phyloP scores from a whole-genome alignment of 2,888 invertebrate species.

The Parelbella ahira region DNA sequence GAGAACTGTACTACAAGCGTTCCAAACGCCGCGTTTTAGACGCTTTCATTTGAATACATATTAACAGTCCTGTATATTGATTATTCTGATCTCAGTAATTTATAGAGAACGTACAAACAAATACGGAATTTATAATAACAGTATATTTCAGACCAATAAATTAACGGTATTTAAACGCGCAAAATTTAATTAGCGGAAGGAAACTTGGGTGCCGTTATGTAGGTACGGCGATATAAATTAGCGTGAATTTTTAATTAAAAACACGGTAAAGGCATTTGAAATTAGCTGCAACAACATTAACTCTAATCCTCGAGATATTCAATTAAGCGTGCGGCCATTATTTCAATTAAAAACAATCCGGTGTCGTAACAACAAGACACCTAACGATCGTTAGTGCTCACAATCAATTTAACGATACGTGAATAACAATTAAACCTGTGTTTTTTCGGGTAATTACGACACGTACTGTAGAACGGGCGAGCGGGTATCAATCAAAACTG shows the following conservation, averaged over 20 bases:
- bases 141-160: too few species aligned
- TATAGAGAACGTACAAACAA: too few species aligned
- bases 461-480: conserved; percentile 34
- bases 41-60: too few species aligned
- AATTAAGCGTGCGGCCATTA: conserved; percentile 39
- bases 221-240: conserved; percentile 20
- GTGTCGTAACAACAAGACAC: conserved; percentile 39
- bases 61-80: too few species aligned
- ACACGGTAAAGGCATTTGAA: conserved; percentile 23
- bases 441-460: conserved; percentile 57
- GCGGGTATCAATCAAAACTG: conserved; percentile 40
- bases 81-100: too few species aligned
- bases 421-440: conserved; percentile 50
- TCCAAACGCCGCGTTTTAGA: conserved; percentile 11
- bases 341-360: conserved; percentile 40
- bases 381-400: conserved; percentile 49
- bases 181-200: conserved; percentile 20
- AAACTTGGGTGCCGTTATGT: conserved; percentile 14
- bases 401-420: conserved; percentile 46
- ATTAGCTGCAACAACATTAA: conserved; percentile 28
- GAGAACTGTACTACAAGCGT: conserved; percentile 25
- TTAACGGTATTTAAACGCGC: conserved; percentile 18
- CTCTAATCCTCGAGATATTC: conserved; percentile 34
- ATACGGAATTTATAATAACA: conserved; percentile 2
- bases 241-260: conserved; percentile 24